Base-by-base conservation (phyloP, 2,888 invertebrate species). In the Leucoma salicis region DNA sequence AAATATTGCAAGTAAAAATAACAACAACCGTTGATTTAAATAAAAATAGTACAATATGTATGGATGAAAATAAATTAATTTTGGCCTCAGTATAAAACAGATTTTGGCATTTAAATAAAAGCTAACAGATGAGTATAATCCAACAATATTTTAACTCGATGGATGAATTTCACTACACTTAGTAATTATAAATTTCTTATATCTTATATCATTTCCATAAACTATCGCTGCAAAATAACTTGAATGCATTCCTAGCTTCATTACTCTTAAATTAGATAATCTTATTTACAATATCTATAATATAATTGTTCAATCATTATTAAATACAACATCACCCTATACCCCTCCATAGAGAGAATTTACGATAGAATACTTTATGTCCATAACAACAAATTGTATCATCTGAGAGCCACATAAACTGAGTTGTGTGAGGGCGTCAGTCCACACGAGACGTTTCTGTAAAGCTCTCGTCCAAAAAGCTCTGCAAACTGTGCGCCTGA, bases 151-250 rank as follows among this genome's bases (percentile, higher is more conserved):
- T 72, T 70, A 27, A 67, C 53, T 70, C 70, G 69, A 77, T 73
- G 66, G 67, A 75, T 73, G 66, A 76, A 64, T 61, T 71, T 66
- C 46, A 63, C 71, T 76, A 74, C 60, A 49, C 65, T 68, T 72
- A 73, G 68, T 67, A 70, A 63, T 70, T 73, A 72, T 66, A 67
- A 73, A 74, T 76, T 63, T 67, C 64, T 69, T 72, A 61, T 41
- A 8, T 70, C 64, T 67, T 72, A 67, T 61, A 71, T 70, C 70
- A 73, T 67, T 74, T 69, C 78, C 71, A 74, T 75, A 80, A 70
- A 81, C 76, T 82, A 82, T 78, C 68, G 74, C 74, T 77, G 87
- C 85, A 84, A 87, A 84, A 84, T 79, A 86, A 85, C 71, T 70
- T 73, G 64, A 79, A 82, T 76, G 82, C 82, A 78, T 71, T 72